Evolutionary conservation across 1,140 invertebrate species (phyloP), one percentile per base, ranked within the genome.

Genomic region (Vanessa atalanta): DNA sequence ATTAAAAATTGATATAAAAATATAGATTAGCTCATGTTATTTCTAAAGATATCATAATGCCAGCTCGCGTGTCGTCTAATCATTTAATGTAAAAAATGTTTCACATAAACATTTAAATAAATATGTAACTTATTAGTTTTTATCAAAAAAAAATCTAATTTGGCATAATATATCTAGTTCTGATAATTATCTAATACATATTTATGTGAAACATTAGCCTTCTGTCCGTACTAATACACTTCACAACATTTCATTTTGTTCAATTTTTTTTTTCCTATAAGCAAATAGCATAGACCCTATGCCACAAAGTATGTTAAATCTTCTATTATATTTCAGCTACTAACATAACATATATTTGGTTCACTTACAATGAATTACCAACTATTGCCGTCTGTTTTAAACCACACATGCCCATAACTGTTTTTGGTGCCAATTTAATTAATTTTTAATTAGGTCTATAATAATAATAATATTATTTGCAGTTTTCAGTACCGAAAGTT

Each of bases 41-140:
- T 65, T 60, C 65, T 74, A 65, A 47, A 69, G 66, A 74, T 74
- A 69, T 51, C 37, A 23, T 61, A 31, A 61, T 72, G 71, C 71
- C 71, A 48, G 64, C 72, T 74, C 72, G 82, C 76, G 73, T 37
- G 60, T 83, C 83, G 57, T 51, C 65, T 78, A 85, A 85, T 79
- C 84, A 82, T 23, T 53, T 23, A 16, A 16, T 48, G 8, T 61
- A 9, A 47, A n/a, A 47, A 63, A 66, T 68, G n/a, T 64, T 68
- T 68, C 65, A 73, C 72, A 68, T 47, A 68, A 73, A 68, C 15
- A 37, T 61, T 12, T 23, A 55, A 53, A 65, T 14, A 65, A 72
- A 53, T 57, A 57, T 43, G 9, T 43, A 43, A 43, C 37, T 9
- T 43, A 43, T 43, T 43, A 43, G 6, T 43, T 37, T 37, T 37